These are phyloP conservation scores for Sternotherus odoratus DNA, from an alignment of 2,797 vertebrate species.

Conservation along the genomic window DNA sequence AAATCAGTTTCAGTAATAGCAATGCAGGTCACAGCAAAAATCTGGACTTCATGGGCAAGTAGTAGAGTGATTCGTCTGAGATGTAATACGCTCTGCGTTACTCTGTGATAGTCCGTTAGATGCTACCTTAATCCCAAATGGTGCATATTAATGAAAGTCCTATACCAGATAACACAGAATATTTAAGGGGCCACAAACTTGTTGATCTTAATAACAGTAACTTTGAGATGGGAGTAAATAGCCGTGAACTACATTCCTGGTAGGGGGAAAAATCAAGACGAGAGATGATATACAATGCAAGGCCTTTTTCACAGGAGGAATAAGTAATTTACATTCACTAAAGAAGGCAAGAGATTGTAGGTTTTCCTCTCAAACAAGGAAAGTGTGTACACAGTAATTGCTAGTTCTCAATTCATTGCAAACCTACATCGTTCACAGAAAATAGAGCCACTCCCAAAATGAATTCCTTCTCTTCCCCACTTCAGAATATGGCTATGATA, in stretches of 20 bases:
- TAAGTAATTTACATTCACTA: slow-evolving; percentile 56
- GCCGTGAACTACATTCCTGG: slow-evolving; percentile 52
- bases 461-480: neutral
- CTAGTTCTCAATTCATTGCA: neutral
- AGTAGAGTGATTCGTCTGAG: neutral
- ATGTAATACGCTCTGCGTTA: slow-evolving; percentile 24
- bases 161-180: slow-evolving; percentile 64
- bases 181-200: slow-evolving; percentile 46
- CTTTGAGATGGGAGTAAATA: slow-evolving; percentile 15
- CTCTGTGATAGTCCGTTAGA: slow-evolving; percentile 34
- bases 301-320: slow-evolving; percentile 57
- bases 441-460: neutral
- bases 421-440: neutral
- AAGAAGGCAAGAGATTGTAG: slow-evolving; percentile 63
- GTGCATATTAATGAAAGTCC: slow-evolving; percentile 59
- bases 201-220: slow-evolving; percentile 56
- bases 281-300: slow-evolving; percentile 26
- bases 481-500: fast-evolving
- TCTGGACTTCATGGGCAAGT: neutral
- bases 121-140: slow-evolving; percentile 57
- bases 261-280: slow-evolving; percentile 26
- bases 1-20: neutral
- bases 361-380: slow-evolving; percentile 52
- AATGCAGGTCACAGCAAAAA: slow-evolving; percentile 2
- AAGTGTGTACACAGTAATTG: neutral